Base-by-base conservation (phyloP, 1,140 invertebrate genomes). In the Rhopalosiphum maidis region DNA sequence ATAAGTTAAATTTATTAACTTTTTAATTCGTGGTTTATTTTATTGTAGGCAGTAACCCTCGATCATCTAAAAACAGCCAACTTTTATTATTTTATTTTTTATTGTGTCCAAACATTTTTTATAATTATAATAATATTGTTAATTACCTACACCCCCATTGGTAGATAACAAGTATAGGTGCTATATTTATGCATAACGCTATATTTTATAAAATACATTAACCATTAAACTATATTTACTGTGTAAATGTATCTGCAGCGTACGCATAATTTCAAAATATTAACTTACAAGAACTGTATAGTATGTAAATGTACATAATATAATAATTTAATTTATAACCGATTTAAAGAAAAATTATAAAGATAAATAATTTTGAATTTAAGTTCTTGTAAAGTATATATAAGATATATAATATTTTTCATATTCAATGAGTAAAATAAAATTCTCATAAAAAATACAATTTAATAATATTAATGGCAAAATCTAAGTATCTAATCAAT, bases 1-100 rank as follows among this genome's bases (percentile, higher is more conserved):
- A 89, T 89, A 55, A 89, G 88, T 55, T 55, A 89, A 37, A 54
- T 89, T 55, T 89, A 89, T 21, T 89, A 37, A 89, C 35, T 54
- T 51, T 89, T 89, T 37, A 35, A 89, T 35, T 54, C 35, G 23
- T 41, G 41, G 23, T 68, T 68, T 41, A 23, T 23, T 60, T 8
- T 60, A 43, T 43, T 68, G 21, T 46, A 9, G 46, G 35, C n/a
- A 86, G 37, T 37, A 41, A 43, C 48, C 22, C 18, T 54, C 6
- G n/a, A 54, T 89, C 37, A 37, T 55, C 22, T 23, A 41, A 89
- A 89, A 89, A 55, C 15, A 35, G 48, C 46, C 87, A n/a, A 37
- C 21, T 35, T 89, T 48, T 2, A n/a, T 88, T 51, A 8, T 88
- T 51, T 37, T 41, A 0, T 54, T 88, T 55, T 37, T 89, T 89